These are phyloP conservation scores for Pitangus sulphuratus DNA, from an alignment of 2,797 vertebrate species.

Conservation along the genomic window DNA sequence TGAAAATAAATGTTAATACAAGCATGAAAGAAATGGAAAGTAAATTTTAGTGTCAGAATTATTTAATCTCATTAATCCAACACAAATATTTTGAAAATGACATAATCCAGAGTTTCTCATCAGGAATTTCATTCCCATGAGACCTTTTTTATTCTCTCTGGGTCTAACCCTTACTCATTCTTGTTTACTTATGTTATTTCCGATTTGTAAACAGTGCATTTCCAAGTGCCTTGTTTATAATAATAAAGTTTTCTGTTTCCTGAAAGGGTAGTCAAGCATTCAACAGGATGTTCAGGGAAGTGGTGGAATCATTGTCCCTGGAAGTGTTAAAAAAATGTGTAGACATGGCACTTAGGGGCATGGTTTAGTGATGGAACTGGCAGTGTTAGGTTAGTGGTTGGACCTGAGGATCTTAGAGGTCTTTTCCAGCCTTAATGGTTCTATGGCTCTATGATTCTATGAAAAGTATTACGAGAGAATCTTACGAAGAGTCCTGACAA, in stretches of 20 bases:
- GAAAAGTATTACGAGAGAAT: not conserved
- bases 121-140: not conserved
- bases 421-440: not conserved
- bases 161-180: not conserved
- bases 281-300: not conserved
- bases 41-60: not conserved
- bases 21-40: not conserved
- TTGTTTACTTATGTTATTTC: slow-evolving; percentile 14
- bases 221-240: slow-evolving; percentile 43
- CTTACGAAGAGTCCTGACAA: not conserved
- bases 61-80: not conserved
- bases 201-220: not conserved
- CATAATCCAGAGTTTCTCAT: not conserved
- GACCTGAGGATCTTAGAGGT: not conserved
- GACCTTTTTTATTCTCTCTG: not conserved
- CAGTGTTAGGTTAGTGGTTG: not conserved
- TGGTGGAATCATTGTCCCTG: not conserved
- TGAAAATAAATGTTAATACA: not conserved
- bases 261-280: not conserved
- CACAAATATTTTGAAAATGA: not conserved
- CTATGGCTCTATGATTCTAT: not conserved
- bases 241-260: no score
- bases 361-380: not conserved
- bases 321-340: not conserved
- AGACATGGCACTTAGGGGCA: not conserved